Base-by-base conservation (phyloP, 2,888 invertebrate genomes). In the Scelioninae gen. 1 region DNA sequence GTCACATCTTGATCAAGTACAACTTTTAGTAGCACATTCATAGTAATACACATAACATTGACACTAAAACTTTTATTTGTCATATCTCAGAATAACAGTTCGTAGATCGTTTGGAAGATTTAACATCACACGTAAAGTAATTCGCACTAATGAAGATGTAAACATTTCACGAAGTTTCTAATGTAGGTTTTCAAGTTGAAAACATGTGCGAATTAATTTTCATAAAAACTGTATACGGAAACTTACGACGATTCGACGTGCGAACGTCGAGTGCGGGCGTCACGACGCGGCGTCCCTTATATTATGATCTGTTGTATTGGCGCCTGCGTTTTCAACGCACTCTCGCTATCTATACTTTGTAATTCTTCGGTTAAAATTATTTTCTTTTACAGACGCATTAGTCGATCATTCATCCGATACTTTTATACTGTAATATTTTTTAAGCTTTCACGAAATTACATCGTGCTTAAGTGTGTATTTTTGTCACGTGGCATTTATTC, bases 271-370 rank as follows among this genome's bases (percentile, higher is more conserved):
- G 49, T 80, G 77, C 80, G 74, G 49, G 68, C 74, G 77, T 69
- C 65, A 53, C 58, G 75, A 53, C 69, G 66, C 78, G 53, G 11
- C 53, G 56, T 60, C 40, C 77, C 74, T 83, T 77, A 83, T 83
- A 83, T 83, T 31, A 9, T 38, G 23, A 65, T 62, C 71, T 60
- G 55, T 8, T 79, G 60, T 75, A 78, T 43, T 45, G 71, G 79
- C 83, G 83, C 83, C 79, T 79, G 83, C 83, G 83, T 83, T 77
- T 72, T 72, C 63, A 38, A 66, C 68, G 62, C 68, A 77, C 82
- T 77, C 68, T 77, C 82, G 45, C 76, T 68, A 38, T 82, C 72
- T 56, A 10, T 75, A 69, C 56, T 56, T 58, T 56, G 32, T 63
- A 40, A 13, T 29, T 23, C 40, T 40, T 38, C 0, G n/a, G 51